Base-by-base conservation (phyloP, 2,888 invertebrate genomes). In the Nemoura dubitans region DNA sequence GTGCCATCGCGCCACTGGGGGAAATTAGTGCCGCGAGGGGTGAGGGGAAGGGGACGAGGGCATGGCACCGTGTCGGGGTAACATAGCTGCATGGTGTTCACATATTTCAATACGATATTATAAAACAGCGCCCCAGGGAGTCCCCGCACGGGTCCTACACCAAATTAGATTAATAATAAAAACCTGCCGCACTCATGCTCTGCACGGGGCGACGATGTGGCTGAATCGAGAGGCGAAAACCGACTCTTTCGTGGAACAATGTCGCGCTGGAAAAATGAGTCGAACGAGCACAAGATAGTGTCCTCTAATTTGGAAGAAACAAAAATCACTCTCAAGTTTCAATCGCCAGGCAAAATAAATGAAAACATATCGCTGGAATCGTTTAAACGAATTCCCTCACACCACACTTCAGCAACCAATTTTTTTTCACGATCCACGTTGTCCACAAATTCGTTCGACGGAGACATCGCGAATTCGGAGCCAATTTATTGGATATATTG, bases 111-210 rank as follows among this genome's bases (percentile, higher is more conserved):
- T 78, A 78, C 78, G 78, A 28, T 78, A 59, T 59, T 59, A 59
- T 59, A 59, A 28, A 78, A 78, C 78, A 78, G 78, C 78, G 2
- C 78, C 78, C 78, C 28, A 28, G 78, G 28, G 78, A 26, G 3
- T 3, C 2, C 5, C 78, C 2, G 78, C 78, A n/a, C 28, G 5
- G 78, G 78, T 10, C 28, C 78, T 78, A 78, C 78, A 28, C 26
- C 78, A 78, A 78, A 78, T 78, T 78, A 78, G 78, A 28, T 78
- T 78, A 78, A 78, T 78, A 78, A 78, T 78, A 78, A 78, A 78
- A 78, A 78, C 26, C 78, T 16, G 59, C 6, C 59, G 59, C 59
- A 59, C 59, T 59, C n/a, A n/a, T 59, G 59, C 59, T 21, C 59
- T 59, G 14, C 14, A 21, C 21, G 59, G 59, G 10, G 59, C 59